phyloP scores from a whole-genome alignment of 1,140 invertebrate genomes.

The Bombus picipes region DNA sequence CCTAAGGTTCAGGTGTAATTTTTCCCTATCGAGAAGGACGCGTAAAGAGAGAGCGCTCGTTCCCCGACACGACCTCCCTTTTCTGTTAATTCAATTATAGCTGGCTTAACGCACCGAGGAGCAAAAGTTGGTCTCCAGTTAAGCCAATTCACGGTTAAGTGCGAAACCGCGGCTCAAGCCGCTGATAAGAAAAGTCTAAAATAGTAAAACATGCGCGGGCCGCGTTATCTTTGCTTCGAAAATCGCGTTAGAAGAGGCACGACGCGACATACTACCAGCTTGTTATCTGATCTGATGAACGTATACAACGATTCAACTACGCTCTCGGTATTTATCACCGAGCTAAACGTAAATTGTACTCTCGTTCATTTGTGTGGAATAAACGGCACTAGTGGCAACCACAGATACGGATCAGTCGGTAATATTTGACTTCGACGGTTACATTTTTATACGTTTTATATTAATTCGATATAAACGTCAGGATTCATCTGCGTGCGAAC shows the following conservation, averaged over 20 bases:
- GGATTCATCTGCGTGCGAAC: no score
- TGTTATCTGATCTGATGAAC: conserved; percentile 40
- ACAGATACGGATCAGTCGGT: not conserved
- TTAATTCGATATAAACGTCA: not conserved
- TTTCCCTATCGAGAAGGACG: not conserved
- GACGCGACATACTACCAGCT: conserved; percentile 32
- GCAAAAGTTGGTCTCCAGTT: conserved; percentile 53
- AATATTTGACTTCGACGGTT: not conserved
- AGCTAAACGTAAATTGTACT: conserved; percentile 39
- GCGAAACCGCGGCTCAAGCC: not conserved
- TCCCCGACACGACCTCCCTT: not conserved
- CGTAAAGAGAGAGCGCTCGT: not conserved
- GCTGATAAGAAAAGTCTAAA: conserved; percentile 50
- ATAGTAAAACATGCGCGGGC: conserved; percentile 13
- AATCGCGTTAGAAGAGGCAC: conserved; percentile 39
- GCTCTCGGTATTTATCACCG: conserved; percentile 43
- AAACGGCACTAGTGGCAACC: conserved; percentile 34
- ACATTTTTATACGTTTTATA: conserved; percentile 6
- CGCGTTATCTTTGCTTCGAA: conserved; percentile 46
- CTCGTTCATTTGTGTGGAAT: conserved; percentile 42
- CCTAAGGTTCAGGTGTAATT: conserved; percentile 56
- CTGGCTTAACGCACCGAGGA: conserved; percentile 16
- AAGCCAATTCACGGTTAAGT: conserved; percentile 58
- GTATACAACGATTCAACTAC: conserved; percentile 6
- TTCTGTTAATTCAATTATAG: conserved; percentile 62